Evolutionary conservation across 2,888 invertebrate species (phyloP).

Genomic region (Norana najaformis): DNA sequence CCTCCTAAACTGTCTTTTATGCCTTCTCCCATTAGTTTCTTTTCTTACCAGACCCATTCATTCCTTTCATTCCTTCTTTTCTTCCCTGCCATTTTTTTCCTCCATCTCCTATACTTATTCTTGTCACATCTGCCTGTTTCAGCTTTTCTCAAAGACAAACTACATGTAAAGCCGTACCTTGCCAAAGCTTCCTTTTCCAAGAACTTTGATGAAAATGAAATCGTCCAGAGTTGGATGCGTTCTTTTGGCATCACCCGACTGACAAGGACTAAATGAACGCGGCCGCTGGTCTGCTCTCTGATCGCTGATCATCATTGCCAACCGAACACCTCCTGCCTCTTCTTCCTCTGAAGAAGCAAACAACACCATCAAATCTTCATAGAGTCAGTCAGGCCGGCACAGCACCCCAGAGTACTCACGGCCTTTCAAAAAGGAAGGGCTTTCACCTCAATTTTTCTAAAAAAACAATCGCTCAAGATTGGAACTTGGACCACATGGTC

Average conservation of each 20-base stretch:
- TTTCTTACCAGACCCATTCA: background rate
- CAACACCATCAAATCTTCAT: background rate
- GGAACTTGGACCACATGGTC: no score
- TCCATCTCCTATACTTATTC: background rate
- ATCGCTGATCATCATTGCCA: background rate
- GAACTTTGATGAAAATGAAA: constrained; percentile 95
- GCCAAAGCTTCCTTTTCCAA: constrained; percentile 98
- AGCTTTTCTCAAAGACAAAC: no score
- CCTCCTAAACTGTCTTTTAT: background rate
- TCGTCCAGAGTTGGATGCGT: constrained; percentile 68
- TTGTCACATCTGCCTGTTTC: no score
- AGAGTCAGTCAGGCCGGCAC: no score
- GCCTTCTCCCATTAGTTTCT: background rate
- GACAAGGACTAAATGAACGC: constrained; percentile 28
- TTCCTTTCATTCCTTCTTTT: background rate
- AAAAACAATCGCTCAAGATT: no score
- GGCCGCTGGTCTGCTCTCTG: constrained; percentile 26
- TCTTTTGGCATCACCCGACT: background rate
- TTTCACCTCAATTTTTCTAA: no score
- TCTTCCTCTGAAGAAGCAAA: background rate
- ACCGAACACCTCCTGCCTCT: background rate
- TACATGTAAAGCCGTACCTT: constrained; percentile 67
- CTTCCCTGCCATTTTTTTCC: background rate
- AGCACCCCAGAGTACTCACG: no score
- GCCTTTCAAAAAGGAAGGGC: no score